Base-by-base conservation (phyloP, 1,140 invertebrate genomes). In the Medauroidea extradentata region DNA sequence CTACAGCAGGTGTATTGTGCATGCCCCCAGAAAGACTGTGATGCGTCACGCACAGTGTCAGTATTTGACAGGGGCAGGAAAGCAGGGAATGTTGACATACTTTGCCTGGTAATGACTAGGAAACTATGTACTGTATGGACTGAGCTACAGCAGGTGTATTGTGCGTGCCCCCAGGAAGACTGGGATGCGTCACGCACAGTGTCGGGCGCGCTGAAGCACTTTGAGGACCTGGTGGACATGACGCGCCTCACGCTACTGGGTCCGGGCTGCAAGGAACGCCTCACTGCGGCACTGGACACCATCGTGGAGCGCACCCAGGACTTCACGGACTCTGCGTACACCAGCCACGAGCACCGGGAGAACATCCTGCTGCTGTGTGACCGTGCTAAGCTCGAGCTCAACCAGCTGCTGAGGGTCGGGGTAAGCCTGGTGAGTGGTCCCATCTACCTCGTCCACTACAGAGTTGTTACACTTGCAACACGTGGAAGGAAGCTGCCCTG, bases 281-380 rank as follows among this genome's bases (percentile, higher is more conserved):
- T 99, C 18, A 85, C 87, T 0, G 73, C 83, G 61, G 90, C 93
- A 25, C 82, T 98, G 65, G 94, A 98, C 57, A 86, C 89, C 34
- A 86, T 98, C 18, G 86, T 96, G 27, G 96, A 99, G 76, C 86
- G 94, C 66, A 96, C 93, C 53, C 94, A 98, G 78, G 97, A 99
- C 76, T 99, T 99, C 78, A 99, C 97, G 11, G 96, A 99, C 77
- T 99, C 96, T 56, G 94, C 96, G 53, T 99, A 99, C 76, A 99
- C 96, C 34, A 91, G 87, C 65, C 95, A 99, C 77, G 93, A 98
- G 68, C 93, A 98, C 76, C 83, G 96, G 53, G 94, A 99, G 78
- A 92, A 92, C 71, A 96, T 98, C 66, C 79, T 98, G 1, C 80
- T 93, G 43, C 83, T 94, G n/a, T 91, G 89, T 69, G 93, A 97